Evolutionary conservation across 2,113 vertebrate genomes (phyloP).

Genomic region (Bombycilla garrulus): DNA sequence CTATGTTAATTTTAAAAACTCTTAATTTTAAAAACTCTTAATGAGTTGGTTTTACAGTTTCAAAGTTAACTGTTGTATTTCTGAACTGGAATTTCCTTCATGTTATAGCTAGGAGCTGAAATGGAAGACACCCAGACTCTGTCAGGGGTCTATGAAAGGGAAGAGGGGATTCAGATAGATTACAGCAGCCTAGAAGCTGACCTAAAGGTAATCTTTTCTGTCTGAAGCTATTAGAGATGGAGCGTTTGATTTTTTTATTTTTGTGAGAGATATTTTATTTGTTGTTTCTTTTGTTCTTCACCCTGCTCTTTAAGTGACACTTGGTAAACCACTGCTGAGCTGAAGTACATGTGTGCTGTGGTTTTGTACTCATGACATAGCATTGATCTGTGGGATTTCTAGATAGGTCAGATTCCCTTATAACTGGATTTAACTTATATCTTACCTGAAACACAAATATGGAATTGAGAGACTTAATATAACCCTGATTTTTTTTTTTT

Average conservation of each 20-base stretch:
- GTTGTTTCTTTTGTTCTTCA: neutral
- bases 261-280: neutral
- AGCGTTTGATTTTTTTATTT: neutral
- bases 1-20: neutral
- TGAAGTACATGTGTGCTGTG: neutral
- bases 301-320: neutral
- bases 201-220: conserved; percentile 72
- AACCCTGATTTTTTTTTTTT: neutral
- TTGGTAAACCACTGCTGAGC: neutral
- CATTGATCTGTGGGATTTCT: neutral
- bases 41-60: neutral
- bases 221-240: neutral
- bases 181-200: conserved; percentile 76
- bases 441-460: neutral
- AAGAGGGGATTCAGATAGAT: conserved; percentile 82
- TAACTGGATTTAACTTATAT: neutral
- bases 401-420: neutral
- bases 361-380: accelerated
- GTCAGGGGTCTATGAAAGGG: conserved; percentile 80
- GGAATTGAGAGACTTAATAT: neutral
- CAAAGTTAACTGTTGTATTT: neutral
- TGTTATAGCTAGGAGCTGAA: conserved; percentile 79
- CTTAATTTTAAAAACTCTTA: neutral
- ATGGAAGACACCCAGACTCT: conserved; percentile 63
- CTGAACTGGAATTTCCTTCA: neutral